Evolutionary conservation across 2,113 vertebrate genomes (phyloP), one percentile per base, ranked within the genome.

Genomic region (Coreoperca whiteheadi): DNA sequence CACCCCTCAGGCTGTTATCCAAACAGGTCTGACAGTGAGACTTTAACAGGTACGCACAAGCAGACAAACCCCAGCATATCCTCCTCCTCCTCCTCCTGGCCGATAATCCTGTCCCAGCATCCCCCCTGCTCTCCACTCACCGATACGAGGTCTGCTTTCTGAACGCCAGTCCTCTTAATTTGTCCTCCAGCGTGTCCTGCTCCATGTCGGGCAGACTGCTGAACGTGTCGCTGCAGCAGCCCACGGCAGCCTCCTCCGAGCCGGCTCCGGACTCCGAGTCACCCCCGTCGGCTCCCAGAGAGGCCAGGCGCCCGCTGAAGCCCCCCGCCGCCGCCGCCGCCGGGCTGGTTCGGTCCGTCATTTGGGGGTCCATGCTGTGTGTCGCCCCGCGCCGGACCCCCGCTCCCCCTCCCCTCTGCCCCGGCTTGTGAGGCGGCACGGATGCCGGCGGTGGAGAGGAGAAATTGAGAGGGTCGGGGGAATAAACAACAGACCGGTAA

Each of bases 91-190:
- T 71, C 80, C 66, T 25, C n/a, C n/a, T 12, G 74, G 30, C 20
- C 64, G 39, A 14, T 1, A 63, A n/a, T 75, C 75, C 66, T 74
- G 84, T 50, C 77, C 67, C 60, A 67, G 81, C 82, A 79, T 80
- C 86, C 81, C 23, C 70, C 56, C 57, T 5, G 70, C 30, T 37
- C 71, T 43, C 60, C 69, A 91, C 92, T 93, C 90, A 94, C 93
- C 93, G 90, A 83, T 94, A 94, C 66, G 93, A 94, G 68, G 92
- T 94, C 89, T 94, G 93, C 11, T 94, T 94, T 85, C 92, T 86
- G 91, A 94, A 94, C 68, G 93, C 93, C 81, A 94, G 91, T 73
- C 92, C 92, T 50, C 91, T 67, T 16, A 94, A 46, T 70, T 94
- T 94, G 63, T 94, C 92, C 85, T 94, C 92, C 89, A 94, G 90